Base-by-base conservation (phyloP, 2,888 invertebrate species). In the Drosophila differens region DNA sequence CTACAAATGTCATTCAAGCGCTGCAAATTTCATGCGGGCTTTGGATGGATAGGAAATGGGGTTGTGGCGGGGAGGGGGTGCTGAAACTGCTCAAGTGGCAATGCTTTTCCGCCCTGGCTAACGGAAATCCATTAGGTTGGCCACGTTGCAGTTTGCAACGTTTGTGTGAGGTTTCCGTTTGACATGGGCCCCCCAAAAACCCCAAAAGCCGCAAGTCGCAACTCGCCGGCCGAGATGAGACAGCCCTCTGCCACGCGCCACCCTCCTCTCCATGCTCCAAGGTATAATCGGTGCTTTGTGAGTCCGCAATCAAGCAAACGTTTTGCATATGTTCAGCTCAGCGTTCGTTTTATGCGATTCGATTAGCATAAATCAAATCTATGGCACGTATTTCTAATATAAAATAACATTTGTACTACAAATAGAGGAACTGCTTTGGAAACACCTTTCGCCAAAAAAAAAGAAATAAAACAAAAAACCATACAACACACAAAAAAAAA, bases 81-180 rank as follows among this genome's bases (percentile, higher is more conserved):
- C n/a, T 47, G 49, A 10, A 61, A 54, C 72, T 58, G 49, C 77
- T 85, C 87, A 85, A 89, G 89, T 86, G 83, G 74, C 85, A 76
- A 76, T 71, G 84, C 83, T 75, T 84, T 85, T 86, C 77, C 85
- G 82, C 74, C 70, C 74, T 81, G 82, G 83, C 83, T 76, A 75
- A 70, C 90, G 88, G 88, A 88, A 90, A 90, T 88, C 90, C 88
- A 88, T 88, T 88, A 88, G 83, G 90, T 78, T 83, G 83, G 75
- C 67, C 76, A 74, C 77, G 53, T 69, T 85, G 76, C 83, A 86
- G 87, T 89, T 86, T 89, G 86, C 89, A 83, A 55, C 83, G 9
- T 55, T 12, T 84, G 76, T 79, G 74, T 55, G 77, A 79, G 83
- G 74, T 88, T 90, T 88, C 90, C 88, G 88, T 81, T 87, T 85